Conservation (phyloP, 2,113 vertebrate species). For the Stictonetta naevosa region DNA sequence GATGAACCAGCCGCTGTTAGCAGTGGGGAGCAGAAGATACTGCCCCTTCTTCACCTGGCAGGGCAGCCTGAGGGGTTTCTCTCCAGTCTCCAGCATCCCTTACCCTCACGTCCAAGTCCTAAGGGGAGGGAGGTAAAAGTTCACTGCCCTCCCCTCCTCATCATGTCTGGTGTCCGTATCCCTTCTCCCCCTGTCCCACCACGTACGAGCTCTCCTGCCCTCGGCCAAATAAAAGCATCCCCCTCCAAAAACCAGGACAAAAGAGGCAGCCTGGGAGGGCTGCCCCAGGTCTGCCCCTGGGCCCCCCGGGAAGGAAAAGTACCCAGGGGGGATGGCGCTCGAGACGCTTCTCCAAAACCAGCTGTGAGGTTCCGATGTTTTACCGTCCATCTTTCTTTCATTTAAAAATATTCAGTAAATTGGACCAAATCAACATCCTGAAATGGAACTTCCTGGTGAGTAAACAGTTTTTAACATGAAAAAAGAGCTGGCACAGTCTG, state of each 20-base stretch:
- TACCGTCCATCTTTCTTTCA: not conserved
- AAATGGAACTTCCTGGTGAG: not conserved
- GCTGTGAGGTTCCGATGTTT: not conserved
- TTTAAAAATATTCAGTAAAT: not conserved
- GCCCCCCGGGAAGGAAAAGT: not conserved
- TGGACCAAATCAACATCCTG: not conserved
- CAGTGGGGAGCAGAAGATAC: no score
- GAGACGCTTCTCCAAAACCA: not conserved
- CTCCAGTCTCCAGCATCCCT: not conserved
- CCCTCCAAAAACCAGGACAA: not conserved
- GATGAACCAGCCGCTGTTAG: no score
- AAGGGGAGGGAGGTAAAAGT: not conserved
- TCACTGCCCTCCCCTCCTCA: not conserved
- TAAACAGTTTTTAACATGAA: not conserved
- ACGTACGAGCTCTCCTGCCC: not conserved
- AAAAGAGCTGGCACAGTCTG: not conserved
- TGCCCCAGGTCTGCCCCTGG: not conserved
- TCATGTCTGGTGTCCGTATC: rapidly evolving
- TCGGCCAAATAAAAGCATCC: not conserved
- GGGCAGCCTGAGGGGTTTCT: not conserved
- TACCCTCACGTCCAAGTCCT: rapidly evolving
- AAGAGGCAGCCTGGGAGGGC: not conserved
- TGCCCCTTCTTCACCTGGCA: not conserved
- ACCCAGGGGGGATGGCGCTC: rapidly evolving
- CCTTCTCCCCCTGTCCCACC: not conserved